Conservation (phyloP, 2,888 invertebrate species). For the Biston betularia region DNA sequence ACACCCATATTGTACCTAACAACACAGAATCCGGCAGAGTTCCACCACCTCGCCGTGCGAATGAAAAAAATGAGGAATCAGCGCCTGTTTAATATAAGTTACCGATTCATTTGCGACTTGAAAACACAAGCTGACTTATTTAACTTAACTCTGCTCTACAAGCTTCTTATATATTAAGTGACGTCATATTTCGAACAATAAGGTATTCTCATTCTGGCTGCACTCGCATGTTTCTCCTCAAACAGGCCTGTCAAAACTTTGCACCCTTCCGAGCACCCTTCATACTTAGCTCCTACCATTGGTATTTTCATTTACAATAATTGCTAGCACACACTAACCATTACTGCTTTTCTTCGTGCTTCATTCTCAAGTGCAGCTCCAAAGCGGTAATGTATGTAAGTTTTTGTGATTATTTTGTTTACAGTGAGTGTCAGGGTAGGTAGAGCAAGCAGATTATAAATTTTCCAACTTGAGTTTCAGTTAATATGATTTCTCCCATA, state of each 20-base stretch:
- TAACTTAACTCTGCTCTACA: no score
- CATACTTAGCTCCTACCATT: background rate
- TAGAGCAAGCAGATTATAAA: background rate
- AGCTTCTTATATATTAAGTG: background rate
- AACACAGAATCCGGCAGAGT: no score
- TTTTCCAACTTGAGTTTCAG: background rate
- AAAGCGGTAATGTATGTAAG: background rate
- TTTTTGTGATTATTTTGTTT: background rate
- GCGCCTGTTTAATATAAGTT: no score
- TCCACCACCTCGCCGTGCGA: no score
- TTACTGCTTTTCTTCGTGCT: background rate
- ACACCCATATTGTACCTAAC: no score
- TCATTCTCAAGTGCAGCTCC: background rate
- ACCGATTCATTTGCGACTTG: no score
- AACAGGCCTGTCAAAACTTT: background rate
- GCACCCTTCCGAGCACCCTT: background rate
- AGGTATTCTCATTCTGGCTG: background rate
- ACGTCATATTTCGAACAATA: background rate
- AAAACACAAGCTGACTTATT: no score
- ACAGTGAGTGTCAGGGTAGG: background rate
- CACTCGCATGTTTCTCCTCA: background rate
- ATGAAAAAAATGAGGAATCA: no score
- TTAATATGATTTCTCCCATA: background rate
- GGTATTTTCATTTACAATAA: background rate
- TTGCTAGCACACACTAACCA: background rate